Base-by-base conservation (phyloP, 2,113 vertebrate species). In the Paraplagusia blochii region DNA sequence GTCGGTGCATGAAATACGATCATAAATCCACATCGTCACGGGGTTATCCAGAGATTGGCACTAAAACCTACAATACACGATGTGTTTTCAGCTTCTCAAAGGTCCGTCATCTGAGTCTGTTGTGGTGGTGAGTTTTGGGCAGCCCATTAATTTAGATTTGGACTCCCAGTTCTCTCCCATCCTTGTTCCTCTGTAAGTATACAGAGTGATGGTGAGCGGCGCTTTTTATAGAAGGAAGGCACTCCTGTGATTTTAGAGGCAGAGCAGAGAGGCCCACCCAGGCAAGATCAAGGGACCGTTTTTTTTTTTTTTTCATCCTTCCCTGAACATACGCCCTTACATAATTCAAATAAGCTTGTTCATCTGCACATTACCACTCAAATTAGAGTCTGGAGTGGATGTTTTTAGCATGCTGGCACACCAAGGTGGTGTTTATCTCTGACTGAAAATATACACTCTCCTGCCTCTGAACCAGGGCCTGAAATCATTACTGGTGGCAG, bases 331-430 rank as follows among this genome's bases (percentile, higher is more conserved):
- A 88, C 87, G 72, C 86, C 84, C 77, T 74, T 65, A 58, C 76
- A 77, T 87, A 87, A 87, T 88, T 85, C 69, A 87, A 88, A 77
- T 77, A 84, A 53, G 63, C 70, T 73, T 65, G 67, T 81, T 81
- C 88, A 89, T 87, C 66, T 87, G 85, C 86, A 81, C 79, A 79
- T 84, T 82, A 84, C 66, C 76, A 82, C 73, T 74, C 77, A 87
- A 90, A 88, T 88, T 88, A 90, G 75, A 85, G 84, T 78, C 75
- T 80, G 39, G 72, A 76, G 68, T 82, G 85, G 81, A 76, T 87
- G 77, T 85, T 88, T 89, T 89, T 86, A 83, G 87, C 74, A n/a
- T 49, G 51, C 73, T 86, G 86, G 81, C 71, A 72, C 46, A 56
- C 48, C 55, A 85, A 85, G 80, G 77, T 80, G 74, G 83, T 84